A percentile compares a stretch with the other conserved stretches of the same genome.
These are phyloP conservation scores for Coptodon rendalli DNA, from an alignment of 2,113 vertebrate species.

Conservation along the genomic window DNA sequence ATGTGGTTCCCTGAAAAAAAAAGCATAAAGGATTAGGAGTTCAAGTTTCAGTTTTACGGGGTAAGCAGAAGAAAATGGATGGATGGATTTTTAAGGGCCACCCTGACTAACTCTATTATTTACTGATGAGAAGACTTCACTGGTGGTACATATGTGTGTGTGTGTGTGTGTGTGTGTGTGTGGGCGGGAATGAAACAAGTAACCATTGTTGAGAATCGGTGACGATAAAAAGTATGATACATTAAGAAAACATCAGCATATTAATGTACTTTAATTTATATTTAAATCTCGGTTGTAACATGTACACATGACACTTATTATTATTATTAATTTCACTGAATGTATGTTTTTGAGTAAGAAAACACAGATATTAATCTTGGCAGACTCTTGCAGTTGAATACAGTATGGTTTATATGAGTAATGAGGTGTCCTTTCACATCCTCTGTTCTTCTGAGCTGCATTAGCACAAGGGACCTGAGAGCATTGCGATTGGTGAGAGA, in stretches of 20 bases:
- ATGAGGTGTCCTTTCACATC: conserved; percentile 55
- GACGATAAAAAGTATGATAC: neutral
- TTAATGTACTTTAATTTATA: neutral
- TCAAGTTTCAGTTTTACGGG: neutral
- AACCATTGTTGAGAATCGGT: neutral
- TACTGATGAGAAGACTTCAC: neutral
- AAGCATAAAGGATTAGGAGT: neutral
- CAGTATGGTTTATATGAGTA: conserved; percentile 39
- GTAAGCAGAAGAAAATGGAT: neutral
- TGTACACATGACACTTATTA: accelerated
- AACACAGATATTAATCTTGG: neutral
- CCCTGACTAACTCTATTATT: neutral
- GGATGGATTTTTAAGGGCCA: neutral
- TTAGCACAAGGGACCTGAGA: conserved; percentile 35
- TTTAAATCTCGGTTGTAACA: neutral
- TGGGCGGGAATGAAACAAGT: neutral
- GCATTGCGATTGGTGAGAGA: conserved; percentile 31
- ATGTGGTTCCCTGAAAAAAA: neutral
- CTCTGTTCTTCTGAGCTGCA: conserved; percentile 41
- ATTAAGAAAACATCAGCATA: neutral
- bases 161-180: no score
- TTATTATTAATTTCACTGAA: neutral
- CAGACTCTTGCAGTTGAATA: neutral
- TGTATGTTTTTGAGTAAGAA: neutral
- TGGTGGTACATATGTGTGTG: neutral